Conservation (phyloP, 2,797 vertebrate species). For the Notolabrus celidotus region DNA sequence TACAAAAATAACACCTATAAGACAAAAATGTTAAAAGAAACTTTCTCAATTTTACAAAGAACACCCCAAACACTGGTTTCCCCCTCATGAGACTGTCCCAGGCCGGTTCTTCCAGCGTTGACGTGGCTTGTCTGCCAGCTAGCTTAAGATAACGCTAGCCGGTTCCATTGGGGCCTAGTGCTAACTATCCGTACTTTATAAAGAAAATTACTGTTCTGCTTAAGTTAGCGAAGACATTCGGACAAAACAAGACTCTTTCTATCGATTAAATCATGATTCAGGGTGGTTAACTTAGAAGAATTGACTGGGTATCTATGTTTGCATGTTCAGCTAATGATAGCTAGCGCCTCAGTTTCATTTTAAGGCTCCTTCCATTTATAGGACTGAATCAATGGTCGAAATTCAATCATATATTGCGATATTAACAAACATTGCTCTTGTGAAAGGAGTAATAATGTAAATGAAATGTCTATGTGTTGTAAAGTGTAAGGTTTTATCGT, state of each 20-base stretch:
- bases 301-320: background rate
- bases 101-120: constrained; percentile 67
- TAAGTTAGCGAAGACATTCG: fast-evolving
- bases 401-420: background rate
- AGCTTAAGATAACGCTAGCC: constrained; percentile 65
- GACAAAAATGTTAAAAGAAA: fast-evolving
- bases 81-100: constrained; percentile 7
- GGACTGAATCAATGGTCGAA: constrained; percentile 3
- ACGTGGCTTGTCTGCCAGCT: constrained; percentile 77
- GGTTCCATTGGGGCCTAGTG: constrained; percentile 65
- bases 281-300: background rate
- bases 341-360: constrained; percentile 64
- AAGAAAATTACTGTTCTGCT: background rate
- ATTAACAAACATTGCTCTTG: fast-evolving
- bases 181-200: constrained; percentile 10
- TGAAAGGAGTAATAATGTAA: fast-evolving
- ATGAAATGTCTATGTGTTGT: fast-evolving
- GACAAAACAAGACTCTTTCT: background rate
- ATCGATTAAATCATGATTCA: fast-evolving
- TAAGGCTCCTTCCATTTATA: constrained; percentile 52
- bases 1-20: background rate
- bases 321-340: constrained; percentile 32
- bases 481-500: background rate
- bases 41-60: background rate
- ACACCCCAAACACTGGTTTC: background rate